A percentile compares a stretch with the other conserved stretches of the same genome.
Evolutionary conservation across 2,797 vertebrate species (phyloP).

Genomic region (Rallus crepitans): DNA sequence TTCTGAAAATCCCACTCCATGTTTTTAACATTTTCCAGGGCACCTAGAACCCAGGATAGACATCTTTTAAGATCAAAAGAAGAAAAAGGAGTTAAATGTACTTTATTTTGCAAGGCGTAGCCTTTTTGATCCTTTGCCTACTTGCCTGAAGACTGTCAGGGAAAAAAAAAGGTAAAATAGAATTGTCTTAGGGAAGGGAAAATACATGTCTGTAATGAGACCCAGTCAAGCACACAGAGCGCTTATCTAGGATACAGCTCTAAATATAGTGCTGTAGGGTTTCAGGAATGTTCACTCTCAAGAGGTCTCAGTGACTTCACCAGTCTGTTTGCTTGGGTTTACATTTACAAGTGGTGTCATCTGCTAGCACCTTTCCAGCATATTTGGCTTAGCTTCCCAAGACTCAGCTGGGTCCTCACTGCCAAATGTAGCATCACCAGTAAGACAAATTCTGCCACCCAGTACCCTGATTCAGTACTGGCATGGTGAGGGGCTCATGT

Average conservation of each 20-base stretch:
- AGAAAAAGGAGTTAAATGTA: neutral
- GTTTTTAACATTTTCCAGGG: neutral
- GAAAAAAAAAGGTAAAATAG: neutral
- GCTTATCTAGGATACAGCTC: conserved; percentile 1
- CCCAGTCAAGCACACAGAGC: neutral
- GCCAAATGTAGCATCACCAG: neutral
- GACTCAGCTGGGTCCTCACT: neutral
- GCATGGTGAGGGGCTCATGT: fast-evolving
- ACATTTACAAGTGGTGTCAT: neutral
- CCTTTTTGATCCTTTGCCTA: conserved; percentile 44
- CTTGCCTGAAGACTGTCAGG: conserved; percentile 35
- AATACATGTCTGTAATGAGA: conserved; percentile 3
- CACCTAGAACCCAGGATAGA: neutral
- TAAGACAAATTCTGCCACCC: neutral
- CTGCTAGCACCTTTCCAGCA: neutral
- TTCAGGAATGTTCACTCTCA: neutral
- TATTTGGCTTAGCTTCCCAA: neutral
- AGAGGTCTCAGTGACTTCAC: conserved; percentile 39
- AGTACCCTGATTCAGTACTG: neutral
- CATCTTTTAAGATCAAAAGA: neutral
- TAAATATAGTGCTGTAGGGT: neutral
- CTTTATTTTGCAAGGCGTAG: neutral
- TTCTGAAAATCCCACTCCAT: neutral
- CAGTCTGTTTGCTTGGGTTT: conserved; percentile 1
- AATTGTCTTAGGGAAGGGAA: conserved; percentile 7